phyloP scores from a whole-genome alignment of 2,113 vertebrate genomes.

The Amblyopsis rosae region DNA sequence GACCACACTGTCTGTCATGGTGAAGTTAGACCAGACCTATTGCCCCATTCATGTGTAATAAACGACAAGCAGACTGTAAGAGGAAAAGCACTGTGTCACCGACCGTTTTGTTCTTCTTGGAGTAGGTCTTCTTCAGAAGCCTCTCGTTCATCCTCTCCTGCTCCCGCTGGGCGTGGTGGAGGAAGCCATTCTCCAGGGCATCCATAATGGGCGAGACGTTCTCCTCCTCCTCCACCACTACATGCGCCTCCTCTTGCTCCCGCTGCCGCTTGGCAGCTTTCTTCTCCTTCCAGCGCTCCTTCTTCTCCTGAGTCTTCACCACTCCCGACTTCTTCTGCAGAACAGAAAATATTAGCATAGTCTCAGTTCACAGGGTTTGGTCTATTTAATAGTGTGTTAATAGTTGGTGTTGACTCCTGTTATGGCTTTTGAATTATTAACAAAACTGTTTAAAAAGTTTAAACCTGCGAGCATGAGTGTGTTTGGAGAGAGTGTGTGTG shows the following conservation, averaged over 20 bases:
- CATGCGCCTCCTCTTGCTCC: constrained; percentile 67
- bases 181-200: constrained; percentile 85
- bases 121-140: constrained; percentile 87
- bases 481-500: background rate
- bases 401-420: background rate
- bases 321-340: constrained; percentile 84
- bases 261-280: constrained; percentile 82
- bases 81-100: constrained; percentile 40
- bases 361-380: background rate
- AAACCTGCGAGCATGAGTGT: background rate
- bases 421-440: background rate
- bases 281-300: constrained; percentile 82
- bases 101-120: constrained; percentile 92
- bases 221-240: constrained; percentile 85
- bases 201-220: constrained; percentile 81
- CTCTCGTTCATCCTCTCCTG: constrained; percentile 86
- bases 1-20: too few species aligned
- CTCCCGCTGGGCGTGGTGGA: constrained; percentile 83
- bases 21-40: too few species aligned
- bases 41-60: too few species aligned
- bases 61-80: background rate
- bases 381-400: background rate
- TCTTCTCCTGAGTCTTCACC: constrained; percentile 87
- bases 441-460: background rate
- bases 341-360: constrained; percentile 5